Percentiles rank a stretch among this genome's conserved stretches.
These are phyloP conservation scores for Mustela erminea DNA, from an alignment of 2,797 vertebrate species.

Conservation along the genomic window DNA sequence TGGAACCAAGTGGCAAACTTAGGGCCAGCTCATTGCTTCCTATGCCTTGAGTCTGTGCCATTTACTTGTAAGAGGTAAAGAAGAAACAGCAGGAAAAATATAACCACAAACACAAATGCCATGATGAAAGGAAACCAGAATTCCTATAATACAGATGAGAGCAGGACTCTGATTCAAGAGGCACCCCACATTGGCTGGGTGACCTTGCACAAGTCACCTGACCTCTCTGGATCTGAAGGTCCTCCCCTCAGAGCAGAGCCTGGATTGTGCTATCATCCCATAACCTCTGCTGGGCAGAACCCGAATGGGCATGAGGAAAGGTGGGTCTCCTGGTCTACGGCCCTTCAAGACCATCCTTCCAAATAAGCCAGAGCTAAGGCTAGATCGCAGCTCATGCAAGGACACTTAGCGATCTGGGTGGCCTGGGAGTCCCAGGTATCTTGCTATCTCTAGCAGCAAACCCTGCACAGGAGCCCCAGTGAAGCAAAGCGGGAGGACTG, in stretches of 20 bases:
- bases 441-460: not conserved
- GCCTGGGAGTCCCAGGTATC: not conserved
- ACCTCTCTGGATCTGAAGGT: not conserved
- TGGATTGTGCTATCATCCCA: rapidly evolving
- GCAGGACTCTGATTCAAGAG: not conserved
- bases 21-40: not conserved
- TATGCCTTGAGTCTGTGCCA: not conserved
- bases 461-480: not conserved
- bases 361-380: not conserved
- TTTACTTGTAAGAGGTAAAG: not conserved
- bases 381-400: rapidly evolving
- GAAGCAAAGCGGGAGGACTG: rapidly evolving
- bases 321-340: not conserved
- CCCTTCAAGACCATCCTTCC: not conserved
- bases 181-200: not conserved
- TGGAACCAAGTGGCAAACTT: rapidly evolving
- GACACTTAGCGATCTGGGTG: rapidly evolving
- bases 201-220: not conserved
- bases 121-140: not conserved
- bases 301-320: not conserved
- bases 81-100: not conserved
- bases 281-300: not conserved
- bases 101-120: not conserved
- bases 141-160: rapidly evolving
- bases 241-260: not conserved